Percentiles rank a stretch among this genome's conserved stretches.
Evolutionary conservation across 1,140 invertebrate species (phyloP).

Genomic region (Globodera rostochiensis): DNA sequence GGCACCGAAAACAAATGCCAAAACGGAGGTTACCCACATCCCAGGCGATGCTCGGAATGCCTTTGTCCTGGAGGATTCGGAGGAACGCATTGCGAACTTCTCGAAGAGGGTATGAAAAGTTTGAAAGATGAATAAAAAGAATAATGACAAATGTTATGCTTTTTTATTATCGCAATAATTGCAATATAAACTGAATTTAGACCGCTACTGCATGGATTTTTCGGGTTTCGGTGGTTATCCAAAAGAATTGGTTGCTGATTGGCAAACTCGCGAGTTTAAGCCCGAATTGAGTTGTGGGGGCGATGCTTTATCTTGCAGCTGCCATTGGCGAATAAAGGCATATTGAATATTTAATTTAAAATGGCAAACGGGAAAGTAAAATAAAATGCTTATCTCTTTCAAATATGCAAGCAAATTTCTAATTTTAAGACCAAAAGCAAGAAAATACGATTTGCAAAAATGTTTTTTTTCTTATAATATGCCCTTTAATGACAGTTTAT

Average conservation of each 20-base stretch:
- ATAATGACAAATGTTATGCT: too few relatives aligned
- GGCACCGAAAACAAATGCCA: neutral
- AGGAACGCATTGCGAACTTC: neutral
- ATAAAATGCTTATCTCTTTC: neutral
- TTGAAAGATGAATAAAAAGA: too few relatives aligned
- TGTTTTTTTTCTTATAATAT: too few relatives aligned
- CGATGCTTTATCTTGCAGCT: neutral
- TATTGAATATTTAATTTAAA: neutral
- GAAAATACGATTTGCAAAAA: neutral
- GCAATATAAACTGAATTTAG: neutral
- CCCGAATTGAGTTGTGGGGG: neutral
- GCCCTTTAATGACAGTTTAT: too few relatives aligned
- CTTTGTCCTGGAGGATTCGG: neutral
- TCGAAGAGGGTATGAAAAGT: neutral
- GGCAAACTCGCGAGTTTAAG: neutral
- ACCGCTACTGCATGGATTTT: neutral
- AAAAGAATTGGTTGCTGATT: neutral
- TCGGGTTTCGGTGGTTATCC: too few relatives aligned
- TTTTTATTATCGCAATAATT: too few relatives aligned
- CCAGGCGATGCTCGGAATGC: neutral
- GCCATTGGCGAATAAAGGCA: neutral
- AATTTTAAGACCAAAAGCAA: neutral
- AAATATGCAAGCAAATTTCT: too few relatives aligned
- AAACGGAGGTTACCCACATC: neutral
- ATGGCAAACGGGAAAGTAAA: neutral